A percentile compares a stretch with the other conserved stretches of the same genome.
phyloP scores from a whole-genome alignment of 2,888 invertebrate genomes.

The Incurvaria masculella region DNA sequence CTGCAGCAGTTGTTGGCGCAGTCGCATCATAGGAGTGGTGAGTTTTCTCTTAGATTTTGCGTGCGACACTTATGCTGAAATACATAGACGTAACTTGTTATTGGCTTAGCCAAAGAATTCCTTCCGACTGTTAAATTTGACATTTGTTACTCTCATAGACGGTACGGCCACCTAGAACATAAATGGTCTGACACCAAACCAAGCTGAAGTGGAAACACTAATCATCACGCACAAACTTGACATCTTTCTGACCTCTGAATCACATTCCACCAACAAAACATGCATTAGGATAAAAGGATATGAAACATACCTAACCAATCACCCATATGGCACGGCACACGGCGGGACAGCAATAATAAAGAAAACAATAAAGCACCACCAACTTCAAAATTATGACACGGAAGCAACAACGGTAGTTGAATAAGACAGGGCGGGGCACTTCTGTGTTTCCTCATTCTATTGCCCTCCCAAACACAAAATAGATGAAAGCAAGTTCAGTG shows the following conservation, averaged over 20 bases:
- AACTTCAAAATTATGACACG: conserved; percentile 3
- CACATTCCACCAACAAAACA: conserved; percentile 14
- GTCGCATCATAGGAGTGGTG: conserved; percentile 49
- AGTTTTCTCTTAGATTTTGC: no score
- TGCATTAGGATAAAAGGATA: conserved; percentile 12
- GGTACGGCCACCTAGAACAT: conserved; percentile 18
- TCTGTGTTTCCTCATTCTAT: conserved; percentile 7
- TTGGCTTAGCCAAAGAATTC: no score
- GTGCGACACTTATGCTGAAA: no score
- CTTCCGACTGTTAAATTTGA: no score
- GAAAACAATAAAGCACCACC: conserved; percentile 8
- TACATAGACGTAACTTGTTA: no score
- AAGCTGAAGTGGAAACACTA: conserved; percentile 10
- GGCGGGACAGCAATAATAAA: conserved; percentile 15
- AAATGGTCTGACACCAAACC: conserved; percentile 16
- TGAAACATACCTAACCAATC: conserved; percentile 15
- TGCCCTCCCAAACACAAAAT: conserved; percentile 11
- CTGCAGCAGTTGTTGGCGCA: conserved; percentile 52
- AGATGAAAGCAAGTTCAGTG: no score
- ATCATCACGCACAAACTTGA: conserved; percentile 13
- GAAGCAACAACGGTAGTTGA: conserved; percentile 7
- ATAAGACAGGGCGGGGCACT: neutral
- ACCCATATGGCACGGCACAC: conserved; percentile 19
- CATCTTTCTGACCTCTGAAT: conserved; percentile 16
- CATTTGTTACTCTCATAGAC: no score